A percentile compares a stretch with the other conserved stretches of the same genome.
phyloP scores from a whole-genome alignment of 2,888 invertebrate genomes.

The Loripinus fragilis region DNA sequence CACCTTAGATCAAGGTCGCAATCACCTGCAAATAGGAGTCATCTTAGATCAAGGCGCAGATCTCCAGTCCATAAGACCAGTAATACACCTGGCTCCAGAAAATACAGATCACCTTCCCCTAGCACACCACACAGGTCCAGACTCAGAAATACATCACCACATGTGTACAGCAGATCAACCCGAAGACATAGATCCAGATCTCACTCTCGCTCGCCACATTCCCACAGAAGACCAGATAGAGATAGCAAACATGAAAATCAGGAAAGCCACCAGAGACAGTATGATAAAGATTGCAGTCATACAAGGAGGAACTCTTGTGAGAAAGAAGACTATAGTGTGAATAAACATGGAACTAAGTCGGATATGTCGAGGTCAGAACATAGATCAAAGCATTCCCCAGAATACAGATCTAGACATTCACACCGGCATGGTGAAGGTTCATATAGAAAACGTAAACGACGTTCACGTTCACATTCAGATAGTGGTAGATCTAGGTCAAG shows the following conservation, averaged over 20 bases:
- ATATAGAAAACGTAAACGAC: not conserved
- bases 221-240: not conserved
- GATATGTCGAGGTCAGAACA: not conserved
- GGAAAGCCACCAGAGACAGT: not conserved
- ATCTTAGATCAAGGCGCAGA: not conserved
- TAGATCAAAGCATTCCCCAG: not conserved
- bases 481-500: not conserved
- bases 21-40: not conserved
- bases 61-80: not conserved
- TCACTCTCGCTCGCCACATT: not conserved
- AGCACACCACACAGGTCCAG: not conserved
- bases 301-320: not conserved
- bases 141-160: constrained; percentile 10
- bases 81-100: not conserved
- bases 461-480: not conserved
- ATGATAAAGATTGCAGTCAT: not conserved
- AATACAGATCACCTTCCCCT: not conserved
- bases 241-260: not conserved
- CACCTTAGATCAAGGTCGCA: not conserved
- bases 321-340: not conserved
- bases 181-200: not conserved
- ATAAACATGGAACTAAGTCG: not conserved
- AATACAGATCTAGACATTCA: not conserved
- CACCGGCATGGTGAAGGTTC: not conserved
- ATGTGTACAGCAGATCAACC: not conserved